Conservation (phyloP, 2,797 vertebrate species). For the Selene dorsalis region DNA sequence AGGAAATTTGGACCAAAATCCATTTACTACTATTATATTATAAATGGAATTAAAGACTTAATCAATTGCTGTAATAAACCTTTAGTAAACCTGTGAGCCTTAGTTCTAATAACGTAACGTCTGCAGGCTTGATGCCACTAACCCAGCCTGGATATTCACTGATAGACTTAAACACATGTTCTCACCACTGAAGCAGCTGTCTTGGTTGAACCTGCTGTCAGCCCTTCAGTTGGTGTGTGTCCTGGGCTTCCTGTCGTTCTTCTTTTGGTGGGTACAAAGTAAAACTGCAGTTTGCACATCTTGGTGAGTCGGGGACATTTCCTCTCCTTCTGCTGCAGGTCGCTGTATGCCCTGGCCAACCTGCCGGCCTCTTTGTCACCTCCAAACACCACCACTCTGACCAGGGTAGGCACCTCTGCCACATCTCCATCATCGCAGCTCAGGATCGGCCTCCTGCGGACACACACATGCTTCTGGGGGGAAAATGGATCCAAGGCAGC, state of each 20-base stretch:
- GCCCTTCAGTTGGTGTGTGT: slow-evolving; percentile 11
- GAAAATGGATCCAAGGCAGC: slow-evolving; percentile 22
- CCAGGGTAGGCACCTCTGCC: slow-evolving; percentile 72
- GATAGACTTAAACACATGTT: background rate
- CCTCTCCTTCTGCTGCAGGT: slow-evolving; percentile 89
- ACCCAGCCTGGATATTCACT: background rate
- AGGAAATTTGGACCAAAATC: background rate
- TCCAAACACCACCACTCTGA: slow-evolving; percentile 93
- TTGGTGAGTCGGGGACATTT: slow-evolving; percentile 87
- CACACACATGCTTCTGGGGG: slow-evolving; percentile 73
- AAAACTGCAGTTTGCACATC: slow-evolving; percentile 92
- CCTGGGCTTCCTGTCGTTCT: slow-evolving; percentile 51
- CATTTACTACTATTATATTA: background rate
- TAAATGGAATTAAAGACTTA: background rate
- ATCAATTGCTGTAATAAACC: background rate
- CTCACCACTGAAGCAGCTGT: slow-evolving; percentile 55
- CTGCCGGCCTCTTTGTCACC: slow-evolving; percentile 93
- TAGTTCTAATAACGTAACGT: too few relatives aligned
- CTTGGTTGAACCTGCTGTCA: slow-evolving; percentile 58
- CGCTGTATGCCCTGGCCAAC: slow-evolving; percentile 91
- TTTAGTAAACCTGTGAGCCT: background rate
- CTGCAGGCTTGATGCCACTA: background rate
- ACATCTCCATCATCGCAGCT: slow-evolving; percentile 84
- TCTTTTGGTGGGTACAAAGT: slow-evolving; percentile 89
- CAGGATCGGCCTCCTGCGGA: slow-evolving; percentile 90